Conservation (phyloP, 1,140 invertebrate species). For the Procambarus virginalis region DNA sequence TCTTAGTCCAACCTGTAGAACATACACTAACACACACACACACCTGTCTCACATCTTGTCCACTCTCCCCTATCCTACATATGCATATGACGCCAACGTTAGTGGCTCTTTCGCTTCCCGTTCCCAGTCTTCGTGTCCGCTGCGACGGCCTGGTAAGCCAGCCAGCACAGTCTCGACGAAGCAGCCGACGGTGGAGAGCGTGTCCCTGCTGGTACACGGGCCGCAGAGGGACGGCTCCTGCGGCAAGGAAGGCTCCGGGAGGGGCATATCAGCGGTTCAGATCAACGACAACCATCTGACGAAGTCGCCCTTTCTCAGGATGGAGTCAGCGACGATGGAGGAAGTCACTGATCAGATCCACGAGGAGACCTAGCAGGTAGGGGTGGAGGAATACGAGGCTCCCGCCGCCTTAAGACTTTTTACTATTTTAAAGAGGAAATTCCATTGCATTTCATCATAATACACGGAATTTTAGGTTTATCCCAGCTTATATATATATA, state of each 20-base stretch:
- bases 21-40: too few relatives aligned
- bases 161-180: not conserved
- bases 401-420: too few relatives aligned
- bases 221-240: not conserved
- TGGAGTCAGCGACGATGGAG: not conserved
- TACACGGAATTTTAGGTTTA: too few relatives aligned
- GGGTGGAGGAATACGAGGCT: not conserved
- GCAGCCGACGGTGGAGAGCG: constrained; percentile 21
- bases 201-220: constrained; percentile 30
- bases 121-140: not conserved
- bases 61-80: too few relatives aligned
- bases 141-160: not conserved
- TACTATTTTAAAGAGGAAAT: too few relatives aligned
- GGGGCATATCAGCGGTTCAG: too few relatives aligned
- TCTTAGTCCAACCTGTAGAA: too few relatives aligned
- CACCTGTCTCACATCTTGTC: too few relatives aligned
- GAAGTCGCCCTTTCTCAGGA: not conserved
- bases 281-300: not conserved
- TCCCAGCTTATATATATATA: too few relatives aligned
- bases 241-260: not conserved
- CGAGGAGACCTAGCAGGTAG: not conserved
- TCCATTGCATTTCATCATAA: too few relatives aligned
- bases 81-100: too few relatives aligned
- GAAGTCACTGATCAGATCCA: not conserved
- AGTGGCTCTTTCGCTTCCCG: not conserved